phyloP scores from a whole-genome alignment of 2,888 invertebrate genomes.

The Lumbricus terrestris region DNA sequence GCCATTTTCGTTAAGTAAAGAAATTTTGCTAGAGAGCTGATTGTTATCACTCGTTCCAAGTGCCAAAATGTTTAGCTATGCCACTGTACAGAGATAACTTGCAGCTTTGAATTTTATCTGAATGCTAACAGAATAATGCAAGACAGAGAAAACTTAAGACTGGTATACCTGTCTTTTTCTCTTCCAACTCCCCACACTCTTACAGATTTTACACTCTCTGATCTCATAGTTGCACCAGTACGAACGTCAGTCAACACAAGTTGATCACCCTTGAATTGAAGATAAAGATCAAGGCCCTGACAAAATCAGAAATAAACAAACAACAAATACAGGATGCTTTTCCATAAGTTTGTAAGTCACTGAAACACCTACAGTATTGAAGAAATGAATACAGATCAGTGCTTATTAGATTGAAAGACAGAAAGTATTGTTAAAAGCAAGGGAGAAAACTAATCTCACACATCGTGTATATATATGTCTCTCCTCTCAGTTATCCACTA shows the following conservation, averaged over 20 bases:
- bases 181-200: slow-evolving; percentile 20
- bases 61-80: no score
- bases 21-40: no score
- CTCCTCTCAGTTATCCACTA: no score
- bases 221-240: background rate
- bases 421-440: no score
- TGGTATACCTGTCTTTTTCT: slow-evolving; percentile 10
- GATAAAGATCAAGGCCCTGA: background rate
- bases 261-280: background rate
- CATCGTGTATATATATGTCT: no score
- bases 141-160: background rate
- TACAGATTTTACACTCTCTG: background rate
- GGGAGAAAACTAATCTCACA: no score
- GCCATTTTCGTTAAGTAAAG: no score
- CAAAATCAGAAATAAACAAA: background rate
- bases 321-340: background rate
- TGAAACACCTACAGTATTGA: background rate
- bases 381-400: no score
- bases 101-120: background rate
- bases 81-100: no score
- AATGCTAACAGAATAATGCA: background rate
- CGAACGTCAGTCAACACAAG: background rate
- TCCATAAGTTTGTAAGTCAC: background rate
- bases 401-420: no score
- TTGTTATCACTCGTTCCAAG: no score